A percentile compares a stretch with the other conserved stretches of the same genome.
These are phyloP conservation scores for Psittacula echo DNA, from an alignment of 2,797 vertebrate species.

Conservation along the genomic window DNA sequence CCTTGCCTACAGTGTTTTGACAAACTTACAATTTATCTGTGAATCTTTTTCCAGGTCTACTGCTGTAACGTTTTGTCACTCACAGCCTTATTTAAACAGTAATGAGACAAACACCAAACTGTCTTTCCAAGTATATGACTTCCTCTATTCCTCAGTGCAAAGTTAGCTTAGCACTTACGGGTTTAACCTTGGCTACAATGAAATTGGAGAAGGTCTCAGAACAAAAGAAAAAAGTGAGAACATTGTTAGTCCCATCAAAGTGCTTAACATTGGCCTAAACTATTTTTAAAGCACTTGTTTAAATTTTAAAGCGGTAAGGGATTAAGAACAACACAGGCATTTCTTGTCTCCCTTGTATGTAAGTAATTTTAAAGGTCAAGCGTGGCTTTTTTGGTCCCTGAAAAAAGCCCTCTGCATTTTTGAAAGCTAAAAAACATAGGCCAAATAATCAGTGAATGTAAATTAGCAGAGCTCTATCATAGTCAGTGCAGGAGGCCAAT, in stretches of 20 bases:
- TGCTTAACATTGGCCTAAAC: not conserved
- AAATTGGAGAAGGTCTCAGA: not conserved
- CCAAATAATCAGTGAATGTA: not conserved
- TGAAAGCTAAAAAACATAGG: not conserved
- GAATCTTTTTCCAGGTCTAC: not conserved
- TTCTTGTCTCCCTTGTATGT: not conserved
- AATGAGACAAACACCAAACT: not conserved
- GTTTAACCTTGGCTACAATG: not conserved
- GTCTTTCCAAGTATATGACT: not conserved
- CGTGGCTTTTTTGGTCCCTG: not conserved
- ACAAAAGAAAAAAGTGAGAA: not conserved
- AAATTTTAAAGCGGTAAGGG: conserved; percentile 42
- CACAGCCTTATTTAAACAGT: not conserved
- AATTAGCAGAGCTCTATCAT: not conserved
- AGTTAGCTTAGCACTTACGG: not conserved
- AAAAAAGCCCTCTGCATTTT: not conserved
- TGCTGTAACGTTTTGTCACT: not conserved
- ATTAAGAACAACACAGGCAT: conserved; percentile 46
- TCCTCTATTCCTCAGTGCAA: not conserved
- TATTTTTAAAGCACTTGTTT: conserved; percentile 66
- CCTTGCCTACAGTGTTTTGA: not conserved
- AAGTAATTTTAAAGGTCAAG: conserved; percentile 56
- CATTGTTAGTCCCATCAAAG: not conserved
- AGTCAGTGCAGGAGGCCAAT: not conserved
- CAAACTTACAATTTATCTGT: not conserved